Percentiles rank a stretch among this genome's conserved stretches.
Evolutionary conservation across 2,797 vertebrate species (phyloP).

Genomic region (Pitangus sulphuratus): DNA sequence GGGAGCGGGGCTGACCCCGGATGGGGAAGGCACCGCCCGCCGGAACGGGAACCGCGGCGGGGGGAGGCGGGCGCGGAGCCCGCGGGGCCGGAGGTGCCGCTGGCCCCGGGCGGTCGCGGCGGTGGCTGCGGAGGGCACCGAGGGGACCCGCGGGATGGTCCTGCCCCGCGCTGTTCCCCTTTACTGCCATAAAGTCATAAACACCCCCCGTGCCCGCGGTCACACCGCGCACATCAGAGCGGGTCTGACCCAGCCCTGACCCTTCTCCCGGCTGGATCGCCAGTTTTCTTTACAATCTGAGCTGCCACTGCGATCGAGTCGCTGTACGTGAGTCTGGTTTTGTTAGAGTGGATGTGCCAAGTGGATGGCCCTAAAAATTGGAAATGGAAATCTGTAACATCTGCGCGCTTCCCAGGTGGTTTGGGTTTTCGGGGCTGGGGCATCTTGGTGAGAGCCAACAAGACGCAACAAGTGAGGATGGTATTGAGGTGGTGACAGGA

Average conservation of each 20-base stretch:
- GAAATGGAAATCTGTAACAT: background rate
- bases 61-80: background rate
- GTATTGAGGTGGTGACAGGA: background rate
- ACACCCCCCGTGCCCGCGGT: background rate
- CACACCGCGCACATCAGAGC: background rate
- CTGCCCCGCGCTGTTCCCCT: fast-evolving
- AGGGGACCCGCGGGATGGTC: background rate
- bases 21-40: slow-evolving; percentile 41
- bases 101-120: background rate
- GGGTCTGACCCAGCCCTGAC: background rate
- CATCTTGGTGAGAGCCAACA: background rate
- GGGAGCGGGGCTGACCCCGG: slow-evolving; percentile 71
- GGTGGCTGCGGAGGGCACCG: background rate
- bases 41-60: background rate
- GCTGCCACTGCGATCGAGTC: background rate
- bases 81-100: no score
- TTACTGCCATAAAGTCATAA: fast-evolving
- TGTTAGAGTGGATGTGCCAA: background rate
- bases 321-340: background rate
- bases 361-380: fast-evolving
- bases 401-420: fast-evolving
- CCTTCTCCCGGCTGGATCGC: background rate
- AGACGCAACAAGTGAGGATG: background rate
- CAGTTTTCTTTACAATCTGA: background rate
- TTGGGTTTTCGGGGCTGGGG: background rate